Percentiles rank a stretch among this genome's conserved stretches.
These are phyloP conservation scores for Ochropacha duplaris DNA, from an alignment of 2,888 invertebrate species.

Conservation along the genomic window DNA sequence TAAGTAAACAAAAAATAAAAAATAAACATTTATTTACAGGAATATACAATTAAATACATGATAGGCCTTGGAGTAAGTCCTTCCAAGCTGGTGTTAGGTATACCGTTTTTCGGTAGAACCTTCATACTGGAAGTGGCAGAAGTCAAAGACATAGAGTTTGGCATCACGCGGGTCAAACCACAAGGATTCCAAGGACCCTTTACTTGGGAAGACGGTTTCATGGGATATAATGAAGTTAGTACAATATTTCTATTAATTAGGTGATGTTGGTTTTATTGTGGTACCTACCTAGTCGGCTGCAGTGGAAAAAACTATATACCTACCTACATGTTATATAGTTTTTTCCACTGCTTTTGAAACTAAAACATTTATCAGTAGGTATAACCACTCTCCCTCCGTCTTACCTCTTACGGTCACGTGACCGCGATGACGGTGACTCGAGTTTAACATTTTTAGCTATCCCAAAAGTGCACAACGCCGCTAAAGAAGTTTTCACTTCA, in stretches of 20 bases:
- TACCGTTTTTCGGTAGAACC: constrained; percentile 93
- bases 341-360: no score
- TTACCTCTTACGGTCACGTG: no score
- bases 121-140: constrained; percentile 82
- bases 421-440: no score
- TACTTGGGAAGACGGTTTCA: constrained; percentile 90
- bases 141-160: constrained; percentile 73
- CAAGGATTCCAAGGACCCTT: constrained; percentile 90
- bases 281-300: no score
- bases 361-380: no score
- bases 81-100: constrained; percentile 90
- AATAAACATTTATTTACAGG: constrained; percentile 68
- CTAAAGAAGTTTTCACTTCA: no score
- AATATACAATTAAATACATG: constrained; percentile 89
- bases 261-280: constrained; percentile 73
- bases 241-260: constrained; percentile 22
- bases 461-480: no score
- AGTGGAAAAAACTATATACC: no score
- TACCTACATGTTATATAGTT: no score
- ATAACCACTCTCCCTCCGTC: no score
- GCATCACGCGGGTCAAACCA: constrained; percentile 75
- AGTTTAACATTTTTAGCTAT: no score
- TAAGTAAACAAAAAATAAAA: no score
- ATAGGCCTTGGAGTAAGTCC: constrained; percentile 88
- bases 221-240: constrained; percentile 90